phyloP scores from a whole-genome alignment of 2,113 vertebrate species.

The Pelvicachromis taeniatus region DNA sequence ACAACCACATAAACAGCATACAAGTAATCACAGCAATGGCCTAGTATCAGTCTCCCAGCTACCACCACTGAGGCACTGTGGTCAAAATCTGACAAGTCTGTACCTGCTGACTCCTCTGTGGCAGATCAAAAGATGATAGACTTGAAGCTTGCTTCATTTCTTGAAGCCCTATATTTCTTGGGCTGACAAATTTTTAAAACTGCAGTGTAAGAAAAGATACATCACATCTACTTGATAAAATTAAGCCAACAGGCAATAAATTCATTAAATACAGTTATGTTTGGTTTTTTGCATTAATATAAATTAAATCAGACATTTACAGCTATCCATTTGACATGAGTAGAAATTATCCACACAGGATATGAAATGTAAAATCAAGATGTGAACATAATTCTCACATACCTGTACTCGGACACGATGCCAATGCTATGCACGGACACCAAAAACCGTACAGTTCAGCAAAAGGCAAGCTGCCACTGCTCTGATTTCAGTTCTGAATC shows the following conservation, averaged over 20 bases:
- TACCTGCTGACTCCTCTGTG: background rate
- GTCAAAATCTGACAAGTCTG: conserved; percentile 4
- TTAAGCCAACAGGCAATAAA: background rate
- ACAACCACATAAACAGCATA: background rate
- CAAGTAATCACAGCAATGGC: background rate
- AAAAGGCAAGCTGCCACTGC: background rate
- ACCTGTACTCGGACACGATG: background rate
- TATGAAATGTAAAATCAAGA: too few species aligned
- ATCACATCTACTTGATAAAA: background rate
- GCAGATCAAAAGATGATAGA: background rate
- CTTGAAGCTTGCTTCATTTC: background rate
- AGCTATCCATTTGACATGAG: too few species aligned
- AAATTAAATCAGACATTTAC: background rate
- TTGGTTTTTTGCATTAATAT: background rate
- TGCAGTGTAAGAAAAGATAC: background rate
- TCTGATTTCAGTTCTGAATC: background rate
- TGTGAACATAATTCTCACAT: too few species aligned
- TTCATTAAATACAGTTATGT: background rate
- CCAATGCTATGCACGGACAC: background rate
- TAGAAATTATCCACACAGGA: too few species aligned
- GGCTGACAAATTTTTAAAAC: background rate
- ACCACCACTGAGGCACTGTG: background rate
- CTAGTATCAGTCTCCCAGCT: background rate
- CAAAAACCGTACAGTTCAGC: background rate
- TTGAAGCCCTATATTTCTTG: background rate